Base-by-base conservation (phyloP, 2,888 invertebrate species). In the Eristalis arbustorum region DNA sequence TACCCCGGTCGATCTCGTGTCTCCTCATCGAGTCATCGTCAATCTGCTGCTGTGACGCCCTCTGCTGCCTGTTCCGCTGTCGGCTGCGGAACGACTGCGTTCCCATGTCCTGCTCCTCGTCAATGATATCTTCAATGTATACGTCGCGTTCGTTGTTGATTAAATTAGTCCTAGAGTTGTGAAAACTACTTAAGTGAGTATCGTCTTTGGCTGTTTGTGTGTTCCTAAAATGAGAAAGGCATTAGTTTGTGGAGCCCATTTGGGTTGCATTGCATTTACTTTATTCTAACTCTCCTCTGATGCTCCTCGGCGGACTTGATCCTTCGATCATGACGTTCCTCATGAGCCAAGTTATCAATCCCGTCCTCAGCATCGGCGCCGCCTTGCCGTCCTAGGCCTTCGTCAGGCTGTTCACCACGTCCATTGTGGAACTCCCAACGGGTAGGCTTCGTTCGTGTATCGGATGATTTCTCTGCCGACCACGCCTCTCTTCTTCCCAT, bases 401-500 rank as follows among this genome's bases (percentile, higher is more conserved):
- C 91, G 91, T 91, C 90, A 91, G 91, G 90, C 90, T 92, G 90
- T 89, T 90, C 90, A 87, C 87, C 87, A 90, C 95, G 94, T 89
- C 95, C 95, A 92, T 96, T 96, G 89, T 90, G 91, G 91, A 96
- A 96, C 90, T 95, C 95, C 96, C 96, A 96, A 90, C 95, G 95
- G 74, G 95, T 95, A 89, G 95, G 95, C 91, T 95, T 95, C 89
- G 95, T 95, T 92, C 95, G 94, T 91, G 94, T 93, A 93, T 95
- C 95, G 91, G 91, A 89, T 90, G 92, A 91, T 90, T 94, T 95
- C 92, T 96, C 96, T 57, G 97, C 97, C 90, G 97, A 97, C 97
- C 97, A 97, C 37, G 97, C 97, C 94, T 97, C 97, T 91, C 96
- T 95, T 91, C 95, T 94, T 90, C 95, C 95, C 91, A 94, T 94